These are phyloP conservation scores for Gobionotothen gibberifrons DNA, from an alignment of 2,797 vertebrate species.

Conservation along the genomic window DNA sequence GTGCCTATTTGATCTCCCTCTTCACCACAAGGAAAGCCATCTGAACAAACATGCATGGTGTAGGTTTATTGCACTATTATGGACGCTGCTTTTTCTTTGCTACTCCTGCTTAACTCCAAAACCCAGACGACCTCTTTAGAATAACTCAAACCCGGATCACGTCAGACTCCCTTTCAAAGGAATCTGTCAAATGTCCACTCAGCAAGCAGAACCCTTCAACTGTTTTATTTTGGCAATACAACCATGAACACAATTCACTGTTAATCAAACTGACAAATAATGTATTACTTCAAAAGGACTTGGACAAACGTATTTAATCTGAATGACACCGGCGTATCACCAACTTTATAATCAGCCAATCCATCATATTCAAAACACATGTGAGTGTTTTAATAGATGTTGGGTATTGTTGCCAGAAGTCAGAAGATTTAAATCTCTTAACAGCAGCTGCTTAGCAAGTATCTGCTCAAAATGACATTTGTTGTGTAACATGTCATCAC, in stretches of 20 bases:
- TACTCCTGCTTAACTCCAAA: conserved; percentile 45
- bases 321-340: not conserved
- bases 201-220: conserved; percentile 48
- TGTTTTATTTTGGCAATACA: conserved; percentile 36
- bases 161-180: conserved; percentile 65
- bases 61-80: conserved; percentile 81
- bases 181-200: conserved; percentile 74
- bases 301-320: not conserved
- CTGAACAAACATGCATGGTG: conserved; percentile 84
- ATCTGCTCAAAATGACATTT: not conserved
- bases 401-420: not conserved
- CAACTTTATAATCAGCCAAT: conserved; percentile 1
- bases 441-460: not conserved
- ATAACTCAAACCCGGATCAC: conserved; percentile 75
- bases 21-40: conserved; percentile 80
- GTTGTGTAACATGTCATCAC: too few relatives aligned
- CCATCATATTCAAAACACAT: not conserved
- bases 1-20: conserved; percentile 82
- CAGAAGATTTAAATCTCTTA: too few relatives aligned
- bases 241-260: conserved; percentile 33
- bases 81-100: conserved; percentile 67
- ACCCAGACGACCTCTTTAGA: conserved; percentile 72
- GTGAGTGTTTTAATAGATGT: not conserved
- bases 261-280: conserved; percentile 43
- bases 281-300: conserved; percentile 17